Evolutionary conservation across 2,113 vertebrate species (phyloP).

Genomic region (Lepidothrix coronata): DNA sequence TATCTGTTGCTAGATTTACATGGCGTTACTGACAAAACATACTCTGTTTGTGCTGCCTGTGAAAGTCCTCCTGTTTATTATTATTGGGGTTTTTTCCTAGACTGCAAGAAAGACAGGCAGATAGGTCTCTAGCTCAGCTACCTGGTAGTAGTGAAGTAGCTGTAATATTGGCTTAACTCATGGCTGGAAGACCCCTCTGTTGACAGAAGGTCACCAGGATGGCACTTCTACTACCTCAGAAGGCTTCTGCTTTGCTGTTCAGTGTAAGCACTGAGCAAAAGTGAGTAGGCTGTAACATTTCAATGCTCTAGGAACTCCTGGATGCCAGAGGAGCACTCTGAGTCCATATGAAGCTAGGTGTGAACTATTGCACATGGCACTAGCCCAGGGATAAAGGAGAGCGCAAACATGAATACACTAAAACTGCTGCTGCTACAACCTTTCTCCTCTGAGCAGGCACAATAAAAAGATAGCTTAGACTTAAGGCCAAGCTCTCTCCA

Average conservation of each 20-base stretch:
- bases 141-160: background rate
- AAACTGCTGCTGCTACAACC: background rate
- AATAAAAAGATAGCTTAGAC: background rate
- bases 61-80: background rate
- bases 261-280: background rate
- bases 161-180: conserved; percentile 17
- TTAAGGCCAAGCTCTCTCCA: background rate
- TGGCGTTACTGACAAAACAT: conserved; percentile 6
- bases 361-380: background rate
- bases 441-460: background rate
- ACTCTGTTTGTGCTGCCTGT: conserved; percentile 1
- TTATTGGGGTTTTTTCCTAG: background rate
- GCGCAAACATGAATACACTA: background rate
- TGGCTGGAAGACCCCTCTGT: conserved; percentile 7
- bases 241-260: background rate
- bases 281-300: background rate
- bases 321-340: background rate
- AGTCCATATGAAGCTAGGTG: background rate
- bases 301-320: background rate
- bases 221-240: background rate
- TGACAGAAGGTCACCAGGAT: conserved; percentile 32
- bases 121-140: background rate
- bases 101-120: background rate
- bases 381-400: background rate
- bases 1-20: conserved; percentile 31